phyloP scores from a whole-genome alignment of 1,140 invertebrate genomes.

The Drosophila kikkawai region DNA sequence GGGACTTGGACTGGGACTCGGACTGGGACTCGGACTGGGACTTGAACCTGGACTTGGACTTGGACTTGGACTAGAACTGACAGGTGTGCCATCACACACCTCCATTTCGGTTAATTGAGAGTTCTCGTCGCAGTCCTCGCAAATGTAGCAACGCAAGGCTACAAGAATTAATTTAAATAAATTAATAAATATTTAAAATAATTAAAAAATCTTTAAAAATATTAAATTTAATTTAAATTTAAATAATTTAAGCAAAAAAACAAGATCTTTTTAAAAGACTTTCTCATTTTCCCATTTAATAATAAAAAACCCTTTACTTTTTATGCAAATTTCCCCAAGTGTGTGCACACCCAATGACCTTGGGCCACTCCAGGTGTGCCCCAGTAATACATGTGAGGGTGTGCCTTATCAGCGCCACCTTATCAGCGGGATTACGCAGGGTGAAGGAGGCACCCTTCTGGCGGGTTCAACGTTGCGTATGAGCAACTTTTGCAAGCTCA shows the following conservation, averaged over 20 bases:
- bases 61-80: constrained; percentile 20
- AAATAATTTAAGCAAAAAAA: neutral
- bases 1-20: neutral
- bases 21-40: neutral
- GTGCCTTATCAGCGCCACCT: constrained; percentile 31
- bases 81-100: constrained; percentile 49
- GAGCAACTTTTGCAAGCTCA: constrained; percentile 32
- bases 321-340: neutral
- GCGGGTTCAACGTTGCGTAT: constrained; percentile 47
- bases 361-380: constrained; percentile 5
- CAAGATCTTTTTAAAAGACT: too few species aligned
- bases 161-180: neutral
- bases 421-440: constrained; percentile 40
- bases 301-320: neutral
- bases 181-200: neutral
- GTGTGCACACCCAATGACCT: constrained; percentile 14
- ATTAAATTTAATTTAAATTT: neutral
- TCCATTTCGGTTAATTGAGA: constrained; percentile 58
- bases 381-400: neutral
- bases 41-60: constrained; percentile 1
- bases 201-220: neutral
- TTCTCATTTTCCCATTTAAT: neutral
- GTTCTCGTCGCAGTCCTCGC: constrained; percentile 73
- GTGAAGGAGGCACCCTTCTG: constrained; percentile 23
- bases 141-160: constrained; percentile 77